Base-by-base conservation (phyloP, 2,888 invertebrate genomes). In the Xylocampa areola region DNA sequence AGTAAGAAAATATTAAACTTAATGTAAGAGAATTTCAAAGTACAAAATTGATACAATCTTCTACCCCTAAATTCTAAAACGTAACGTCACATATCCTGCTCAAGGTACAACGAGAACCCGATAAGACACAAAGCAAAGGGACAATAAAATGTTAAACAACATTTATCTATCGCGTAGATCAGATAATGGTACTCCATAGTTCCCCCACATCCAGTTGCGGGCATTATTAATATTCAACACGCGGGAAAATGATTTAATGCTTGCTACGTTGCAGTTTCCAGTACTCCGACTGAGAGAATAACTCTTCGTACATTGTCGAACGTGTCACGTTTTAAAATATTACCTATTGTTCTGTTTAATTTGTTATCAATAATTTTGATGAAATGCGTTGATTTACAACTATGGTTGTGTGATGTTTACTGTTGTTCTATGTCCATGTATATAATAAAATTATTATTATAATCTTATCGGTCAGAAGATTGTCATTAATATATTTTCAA, bases 191-290 rank as follows among this genome's bases (percentile, higher is more conserved):
- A 59, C 62, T 30, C 60, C 48, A 41, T 47, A 65, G 41, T 33
- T 49, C 59, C 25, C 40, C 50, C 52, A 45, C 61, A 63, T 66
- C 59, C 68, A 68, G 65, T 67, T 59, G 59, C 36, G 66, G 62
- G 60, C 77, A 80, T 84, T 85, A 85, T 88, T 86, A 87, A 88
- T 87, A 88, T 87, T 86, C 87, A 87, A 77, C 80, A 82, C 80
- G 85, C 79, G 85, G 68, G 79, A 82, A 86, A 82, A 88, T 86
- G 86, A 88, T 87, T 85, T 85, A 88, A 68, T 59, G 66, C 73
- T 68, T 32, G 39, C 71, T 51, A 48, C 71, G 27, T 39, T 64
- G 66, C 66, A 66, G 57, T 70, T 70, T 69, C 27, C 16, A 69
- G 33, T 47, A 63, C 13, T 37, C 17, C 3, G 2, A 27, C 10